phyloP scores from a whole-genome alignment of 2,113 vertebrate genomes.

The Baryphthengus martii region DNA sequence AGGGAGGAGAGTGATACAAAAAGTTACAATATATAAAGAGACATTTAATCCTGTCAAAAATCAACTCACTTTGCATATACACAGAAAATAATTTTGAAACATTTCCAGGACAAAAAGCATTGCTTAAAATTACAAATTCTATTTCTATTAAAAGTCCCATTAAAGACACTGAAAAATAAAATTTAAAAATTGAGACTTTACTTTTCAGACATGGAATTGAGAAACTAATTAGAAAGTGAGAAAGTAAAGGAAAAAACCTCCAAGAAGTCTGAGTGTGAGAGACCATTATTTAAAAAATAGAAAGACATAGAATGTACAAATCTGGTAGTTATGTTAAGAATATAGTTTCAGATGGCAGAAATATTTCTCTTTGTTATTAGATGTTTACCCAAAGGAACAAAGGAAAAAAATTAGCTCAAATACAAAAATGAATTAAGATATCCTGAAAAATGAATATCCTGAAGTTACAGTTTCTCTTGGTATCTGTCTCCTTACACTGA shows the following conservation, averaged over 20 bases:
- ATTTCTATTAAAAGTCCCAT: background rate
- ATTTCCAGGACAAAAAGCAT: background rate
- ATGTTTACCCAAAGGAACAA: background rate
- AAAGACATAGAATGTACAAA: background rate
- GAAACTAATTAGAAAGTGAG: background rate
- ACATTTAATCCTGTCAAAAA: background rate
- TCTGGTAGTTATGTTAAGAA: background rate
- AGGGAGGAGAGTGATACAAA: background rate
- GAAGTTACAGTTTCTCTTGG: background rate
- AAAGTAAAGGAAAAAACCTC: background rate
- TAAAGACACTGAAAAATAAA: background rate
- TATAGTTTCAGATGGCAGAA: background rate
- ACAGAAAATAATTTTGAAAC: background rate
- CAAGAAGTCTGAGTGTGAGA: background rate
- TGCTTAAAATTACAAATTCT: background rate
- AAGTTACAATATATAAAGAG: background rate
- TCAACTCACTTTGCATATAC: rapidly evolving
- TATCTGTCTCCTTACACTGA: background rate
- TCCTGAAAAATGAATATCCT: background rate
- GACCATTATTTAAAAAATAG: background rate
- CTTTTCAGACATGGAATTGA: background rate
- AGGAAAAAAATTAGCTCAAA: background rate
- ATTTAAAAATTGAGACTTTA: background rate
- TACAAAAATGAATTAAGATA: background rate
- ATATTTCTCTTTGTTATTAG: background rate